A percentile compares a stretch with the other conserved stretches of the same genome.
Evolutionary conservation across 2,888 invertebrate genomes (phyloP).

Genomic region (Lordiphosa fenestrarum): DNA sequence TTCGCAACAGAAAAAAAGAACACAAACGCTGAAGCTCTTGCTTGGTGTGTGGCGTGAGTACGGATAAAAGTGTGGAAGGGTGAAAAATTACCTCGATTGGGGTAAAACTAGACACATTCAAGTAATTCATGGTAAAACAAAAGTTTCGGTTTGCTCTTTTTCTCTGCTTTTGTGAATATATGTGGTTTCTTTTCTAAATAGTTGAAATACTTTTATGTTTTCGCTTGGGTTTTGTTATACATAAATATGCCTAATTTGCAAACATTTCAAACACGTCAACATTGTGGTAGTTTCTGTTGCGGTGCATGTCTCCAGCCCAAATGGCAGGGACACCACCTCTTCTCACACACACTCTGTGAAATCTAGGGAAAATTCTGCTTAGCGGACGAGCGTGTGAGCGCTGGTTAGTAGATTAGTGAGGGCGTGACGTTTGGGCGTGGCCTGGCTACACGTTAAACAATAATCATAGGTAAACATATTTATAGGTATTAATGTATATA

Average conservation of each 20-base stretch:
- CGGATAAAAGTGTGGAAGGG: constrained; percentile 21
- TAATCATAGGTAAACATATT: constrained; percentile 63
- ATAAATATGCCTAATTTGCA: constrained; percentile 21
- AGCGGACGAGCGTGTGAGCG: constrained; percentile 44
- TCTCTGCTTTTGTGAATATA: constrained; percentile 26
- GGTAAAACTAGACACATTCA: constrained; percentile 12
- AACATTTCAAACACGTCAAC: constrained; percentile 31
- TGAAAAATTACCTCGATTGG: constrained; percentile 45
- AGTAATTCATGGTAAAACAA: constrained; percentile 9
- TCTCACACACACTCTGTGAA: constrained; percentile 1
- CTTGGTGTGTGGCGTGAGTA: constrained; percentile 30
- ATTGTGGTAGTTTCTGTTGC: constrained; percentile 21
- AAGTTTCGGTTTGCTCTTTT: constrained; percentile 11
- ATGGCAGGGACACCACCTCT: constrained; percentile 1
- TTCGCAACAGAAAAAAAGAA: constrained; percentile 60
- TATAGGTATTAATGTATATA: constrained; percentile 56
- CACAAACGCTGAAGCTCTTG: constrained; percentile 55
- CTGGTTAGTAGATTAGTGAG: constrained; percentile 24
- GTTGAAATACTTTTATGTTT: constrained; percentile 32
- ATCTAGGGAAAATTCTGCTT: constrained; percentile 45
- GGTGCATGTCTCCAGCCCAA: constrained; percentile 17
- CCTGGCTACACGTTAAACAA: constrained; percentile 55
- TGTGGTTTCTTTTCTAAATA: constrained; percentile 29
- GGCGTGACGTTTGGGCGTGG: constrained; percentile 34
- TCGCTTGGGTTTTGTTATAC: constrained; percentile 20